Evolutionary conservation across 2,888 invertebrate genomes (phyloP), one percentile per base, ranked within the genome.

Genomic region (Uropetala carovei): DNA sequence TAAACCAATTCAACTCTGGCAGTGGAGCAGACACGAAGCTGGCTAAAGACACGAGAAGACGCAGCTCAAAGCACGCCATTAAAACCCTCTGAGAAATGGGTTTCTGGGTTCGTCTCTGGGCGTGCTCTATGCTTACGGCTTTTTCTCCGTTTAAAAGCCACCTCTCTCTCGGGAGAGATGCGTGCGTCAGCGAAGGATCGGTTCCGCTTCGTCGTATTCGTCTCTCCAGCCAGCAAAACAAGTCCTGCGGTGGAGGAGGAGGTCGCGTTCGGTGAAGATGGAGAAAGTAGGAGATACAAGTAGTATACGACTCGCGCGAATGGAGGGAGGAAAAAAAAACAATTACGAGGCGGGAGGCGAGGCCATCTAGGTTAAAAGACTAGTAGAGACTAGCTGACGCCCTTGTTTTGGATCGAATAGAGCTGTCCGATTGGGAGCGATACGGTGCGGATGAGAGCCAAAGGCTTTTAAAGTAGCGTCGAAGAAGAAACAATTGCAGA

Each of bases 201-300:
- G 75, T 75, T 75, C 75, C 75, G 75, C 75, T 22, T 75, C 27
- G 75, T 75, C 27, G 5, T 27, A 75, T 68, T 68, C 68, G 68
- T 68, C 68, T 68, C 68, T n/a, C 10, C n/a, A 68, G 68, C 13
- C 16, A 75, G 75, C 75, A 75, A 75, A 75, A 75, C 75, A 75
- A 75, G 75, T 75, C 27, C 75, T 2, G 75, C 27, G n/a, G 27
- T 22, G 68, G 22, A 4, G 9, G 9, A 22, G n/a, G 68, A 43
- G 43, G 43, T 43, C 43, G 43, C 43, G 43, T 43, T 75, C 22
- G 27, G 75, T 27, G 75, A 13, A 75, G 75, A 75, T 27, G 11
- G 75, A 75, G 75, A 75, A 75, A 75, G 75, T 75, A 75, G 75
- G 75, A 75, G 75, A 75, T 22, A 75, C 75, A 75, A 75, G 75